Base-by-base conservation (phyloP, 2,113 vertebrate species). In the Notarius quadriscutis region DNA sequence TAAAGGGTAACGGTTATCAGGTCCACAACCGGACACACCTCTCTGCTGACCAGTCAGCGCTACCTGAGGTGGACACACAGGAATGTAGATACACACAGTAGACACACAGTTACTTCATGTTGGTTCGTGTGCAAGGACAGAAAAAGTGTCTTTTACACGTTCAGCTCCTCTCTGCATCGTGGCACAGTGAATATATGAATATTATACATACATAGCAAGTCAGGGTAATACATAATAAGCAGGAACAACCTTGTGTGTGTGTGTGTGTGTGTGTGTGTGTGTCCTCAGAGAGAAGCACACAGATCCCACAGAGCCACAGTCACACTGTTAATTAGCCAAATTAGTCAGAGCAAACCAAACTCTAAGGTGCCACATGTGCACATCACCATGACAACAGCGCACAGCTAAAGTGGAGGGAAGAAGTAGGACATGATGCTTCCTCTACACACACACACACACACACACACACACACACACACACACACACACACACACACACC, bases 291-390 rank as follows among this genome's bases (percentile, higher is more conserved):
- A 51, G 77, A 89, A 63, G 84, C 84, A 67, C 86, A 84, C 65
- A 84, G 53, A 86, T 84, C 83, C 89, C 89, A 84, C 69, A 83
- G 84, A 80, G 86, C 77, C 86, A 86, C 87, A 88, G 85, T 88
- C 85, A 83, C 87, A 87, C 85, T 71, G 81, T 90, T 92, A 92
- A 92, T 92, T 91, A 91, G 81, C 88, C 78, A 89, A 91, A 90
- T 92, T 89, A 89, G 90, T 90, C 87, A 88, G 86, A 87, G 83
- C 78, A 84, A 82, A 79, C 88, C 89, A 71, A 90, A 87, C 83
- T 89, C 86, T 25, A 87, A 74, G 82, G 67, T 87, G 82, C 85
- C 82, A 88, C 88, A 87, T 25, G 55, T 48, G 72, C 72, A 86
- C 77, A 85, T 88, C 63, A 6, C 87, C 84, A 88, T 85, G 82